Evolutionary conservation across 2,797 vertebrate genomes (phyloP), one percentile per base, ranked within the genome.

Genomic region (Pangasius mekongensis): DNA sequence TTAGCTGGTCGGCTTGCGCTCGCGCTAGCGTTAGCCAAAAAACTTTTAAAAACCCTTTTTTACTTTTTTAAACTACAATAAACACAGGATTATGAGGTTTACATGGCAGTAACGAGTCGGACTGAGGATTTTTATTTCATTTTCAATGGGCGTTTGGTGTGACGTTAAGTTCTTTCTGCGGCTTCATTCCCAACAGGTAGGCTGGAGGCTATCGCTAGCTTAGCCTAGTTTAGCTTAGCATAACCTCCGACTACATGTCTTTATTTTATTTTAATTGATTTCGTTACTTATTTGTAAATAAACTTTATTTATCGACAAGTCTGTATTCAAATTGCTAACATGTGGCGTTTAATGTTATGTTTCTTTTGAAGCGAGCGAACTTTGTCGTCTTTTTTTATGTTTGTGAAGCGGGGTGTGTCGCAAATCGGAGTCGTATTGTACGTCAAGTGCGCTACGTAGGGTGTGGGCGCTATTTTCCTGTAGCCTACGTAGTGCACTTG

Each of bases 111-210:
- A 30, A 76, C 36, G 27, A 16, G 85, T 62, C 58, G 58, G 10
- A 54, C 76, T 49, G 82, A 64, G n/a, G 58, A 86, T 60, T 83
- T 84, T 87, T 24, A 67, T 77, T 64, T 76, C 6, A 47, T 88
- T 84, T 81, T 87, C 85, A 89, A 91, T 90, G 91, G 89, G 85
- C 85, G 83, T 92, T 90, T 78, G 73, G 5, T 49, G 73, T 64
- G 85, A 62, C 73, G 83, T 81, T 60, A 83, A 87, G 83, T 85
- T 88, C 77, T 82, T 62, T 87, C 89, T 43, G 90, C 77, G 86
- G 86, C 86, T 86, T 86, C 88, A 78, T 89, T 90, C 87, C 89
- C 90, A 90, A 91, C 91, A 92, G 91, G 91, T 93, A 92, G 90
- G 89, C 54, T 86, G 76, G 84, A 87, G 67, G 85, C 86, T 85